Evolutionary conservation across 2,888 invertebrate genomes (phyloP).

Genomic region (Melanophora roralis): DNA sequence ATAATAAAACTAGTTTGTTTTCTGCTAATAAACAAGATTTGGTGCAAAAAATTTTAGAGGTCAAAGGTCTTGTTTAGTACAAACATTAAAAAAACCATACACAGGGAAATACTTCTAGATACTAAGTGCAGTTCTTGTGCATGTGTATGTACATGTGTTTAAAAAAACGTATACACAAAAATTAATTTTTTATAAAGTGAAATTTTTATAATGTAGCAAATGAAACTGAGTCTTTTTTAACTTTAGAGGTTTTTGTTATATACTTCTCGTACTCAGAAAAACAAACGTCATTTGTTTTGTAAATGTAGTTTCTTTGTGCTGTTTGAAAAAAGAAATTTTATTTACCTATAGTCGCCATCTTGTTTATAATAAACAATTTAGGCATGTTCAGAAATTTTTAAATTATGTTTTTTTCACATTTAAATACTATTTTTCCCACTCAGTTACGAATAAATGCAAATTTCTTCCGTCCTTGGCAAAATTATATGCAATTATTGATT

Average conservation of each 20-base stretch:
- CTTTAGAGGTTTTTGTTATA: slow-evolving; percentile 30
- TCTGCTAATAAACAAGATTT: background rate
- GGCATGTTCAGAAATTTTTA: too few species aligned
- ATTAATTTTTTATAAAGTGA: slow-evolving; percentile 1
- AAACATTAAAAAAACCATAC: background rate
- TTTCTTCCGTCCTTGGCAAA: too few species aligned
- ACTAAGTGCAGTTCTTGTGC: too few species aligned
- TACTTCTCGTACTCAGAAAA: slow-evolving; percentile 40
- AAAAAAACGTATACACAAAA: background rate
- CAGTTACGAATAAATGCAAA: too few species aligned
- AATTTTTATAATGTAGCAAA: slow-evolving; percentile 23
- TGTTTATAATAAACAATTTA: slow-evolving; percentile 39
- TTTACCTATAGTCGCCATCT: slow-evolving; percentile 57
- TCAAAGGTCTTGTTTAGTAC: slow-evolving; percentile 34
- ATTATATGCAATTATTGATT: slow-evolving; percentile 56
- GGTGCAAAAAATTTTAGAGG: slow-evolving; percentile 17
- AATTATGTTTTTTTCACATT: too few species aligned
- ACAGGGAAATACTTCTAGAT: too few species aligned
- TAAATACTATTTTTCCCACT: too few species aligned
- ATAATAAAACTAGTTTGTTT: too few species aligned
- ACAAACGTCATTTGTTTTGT: slow-evolving; percentile 57
- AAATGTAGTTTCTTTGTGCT: slow-evolving; percentile 41
- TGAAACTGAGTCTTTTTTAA: slow-evolving; percentile 29
- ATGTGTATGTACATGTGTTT: background rate
- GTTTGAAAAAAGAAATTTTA: slow-evolving; percentile 43